Percentiles rank a stretch among this genome's conserved stretches.
These are phyloP conservation scores for Cebidichthys violaceus DNA, from an alignment of 2,113 vertebrate genomes.

Conservation along the genomic window DNA sequence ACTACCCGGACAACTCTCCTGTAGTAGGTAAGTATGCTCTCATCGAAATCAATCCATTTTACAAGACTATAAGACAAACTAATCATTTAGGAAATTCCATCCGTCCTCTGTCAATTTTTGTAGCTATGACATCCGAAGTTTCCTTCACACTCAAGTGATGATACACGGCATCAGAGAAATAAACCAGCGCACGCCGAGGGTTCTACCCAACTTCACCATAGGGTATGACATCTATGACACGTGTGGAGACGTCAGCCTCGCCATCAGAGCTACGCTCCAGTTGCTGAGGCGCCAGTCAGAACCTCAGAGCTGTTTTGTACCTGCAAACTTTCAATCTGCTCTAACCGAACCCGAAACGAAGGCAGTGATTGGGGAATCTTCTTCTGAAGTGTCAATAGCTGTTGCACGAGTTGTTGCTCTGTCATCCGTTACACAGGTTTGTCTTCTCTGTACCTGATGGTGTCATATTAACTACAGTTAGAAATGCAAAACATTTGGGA, in stretches of 20 bases:
- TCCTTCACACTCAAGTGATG: slow-evolving; percentile 70
- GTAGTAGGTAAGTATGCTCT: slow-evolving; percentile 41
- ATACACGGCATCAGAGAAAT: slow-evolving; percentile 71
- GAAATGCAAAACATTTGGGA: neutral
- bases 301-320: slow-evolving; percentile 6
- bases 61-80: neutral
- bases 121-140: slow-evolving; percentile 29
- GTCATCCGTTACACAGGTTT: slow-evolving; percentile 73
- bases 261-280: slow-evolving; percentile 54
- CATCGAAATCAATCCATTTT: neutral
- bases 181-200: slow-evolving; percentile 42
- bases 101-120: neutral
- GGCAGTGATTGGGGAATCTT: slow-evolving; percentile 68
- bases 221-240: slow-evolving; percentile 80
- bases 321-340: neutral
- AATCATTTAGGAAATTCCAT: neutral
- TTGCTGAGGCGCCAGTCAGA: slow-evolving; percentile 47
- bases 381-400: slow-evolving; percentile 66
- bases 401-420: slow-evolving; percentile 71
- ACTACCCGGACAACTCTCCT: slow-evolving; percentile 1
- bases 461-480: neutral
- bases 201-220: slow-evolving; percentile 66
- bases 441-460: slow-evolving; percentile 1
- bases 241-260: slow-evolving; percentile 62
- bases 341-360: slow-evolving; percentile 47